These are phyloP conservation scores for Apis laboriosa DNA, from an alignment of 1,140 invertebrate species.

Conservation along the genomic window DNA sequence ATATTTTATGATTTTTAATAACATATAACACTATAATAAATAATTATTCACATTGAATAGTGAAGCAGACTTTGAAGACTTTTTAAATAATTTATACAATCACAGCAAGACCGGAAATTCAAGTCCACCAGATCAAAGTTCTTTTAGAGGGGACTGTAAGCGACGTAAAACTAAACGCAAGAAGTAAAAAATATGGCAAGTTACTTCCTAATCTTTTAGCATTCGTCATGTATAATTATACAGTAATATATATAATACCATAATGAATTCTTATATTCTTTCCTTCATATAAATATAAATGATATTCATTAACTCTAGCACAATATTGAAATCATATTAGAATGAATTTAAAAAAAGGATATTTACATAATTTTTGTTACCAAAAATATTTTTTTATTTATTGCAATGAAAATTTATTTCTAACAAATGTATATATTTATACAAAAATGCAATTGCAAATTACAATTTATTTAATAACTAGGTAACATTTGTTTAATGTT, in stretches of 20 bases:
- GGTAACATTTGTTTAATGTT: neutral
- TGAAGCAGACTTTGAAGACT: constrained; percentile 84
- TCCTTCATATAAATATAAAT: constrained; percentile 43
- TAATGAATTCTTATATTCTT: constrained; percentile 57
- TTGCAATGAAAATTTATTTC: constrained; percentile 19
- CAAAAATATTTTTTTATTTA: constrained; percentile 20
- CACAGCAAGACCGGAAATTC: constrained; percentile 75
- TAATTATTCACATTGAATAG: constrained; percentile 69
- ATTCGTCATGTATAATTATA: constrained; percentile 58
- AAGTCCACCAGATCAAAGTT: constrained; percentile 70
- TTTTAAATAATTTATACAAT: constrained; percentile 84
- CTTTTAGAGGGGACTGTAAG: constrained; percentile 74
- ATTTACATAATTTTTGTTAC: constrained; percentile 16
- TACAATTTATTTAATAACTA: constrained; percentile 17
- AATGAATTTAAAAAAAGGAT: constrained; percentile 16
- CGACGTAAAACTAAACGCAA: constrained; percentile 80
- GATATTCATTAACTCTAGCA: constrained; percentile 42
- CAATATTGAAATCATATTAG: constrained; percentile 48
- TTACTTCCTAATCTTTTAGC: constrained; percentile 49
- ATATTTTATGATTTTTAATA: neutral
- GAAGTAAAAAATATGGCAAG: constrained; percentile 69
- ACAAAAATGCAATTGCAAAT: neutral
- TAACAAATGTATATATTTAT: constrained; percentile 3
- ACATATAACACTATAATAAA: neutral
- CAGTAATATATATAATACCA: constrained; percentile 56